Base-by-base conservation (phyloP, 2,888 invertebrate species). In the Apodemia mormo region DNA sequence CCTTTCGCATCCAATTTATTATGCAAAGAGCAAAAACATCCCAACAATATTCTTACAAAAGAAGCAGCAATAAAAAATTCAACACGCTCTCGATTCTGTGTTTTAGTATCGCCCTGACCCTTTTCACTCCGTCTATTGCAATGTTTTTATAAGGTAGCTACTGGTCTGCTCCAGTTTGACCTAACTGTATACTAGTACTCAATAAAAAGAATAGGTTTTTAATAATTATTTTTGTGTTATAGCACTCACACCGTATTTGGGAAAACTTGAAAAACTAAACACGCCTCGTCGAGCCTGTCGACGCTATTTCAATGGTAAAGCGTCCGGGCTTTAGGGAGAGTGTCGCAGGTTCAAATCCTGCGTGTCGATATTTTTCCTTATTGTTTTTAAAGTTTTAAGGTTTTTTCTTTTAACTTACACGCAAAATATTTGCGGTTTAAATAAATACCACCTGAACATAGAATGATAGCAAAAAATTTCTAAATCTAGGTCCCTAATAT, bases 51-150 rank as follows among this genome's bases (percentile, higher is more conserved):
- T 77, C 79, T 82, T 82, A 83, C 83, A 83, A 87, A 82, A 84
- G 81, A 80, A 80, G 80, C 76, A 72, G 79, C 76, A 81, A 86
- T 89, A 87, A 87, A 88, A 89, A 85, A 89, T 86, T 89, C 86
- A 87, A 80, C 81, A 84, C 80, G 80, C 77, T 83, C 82, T 81
- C 83, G 81, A 85, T 85, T 84, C 81, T 77, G 82, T 85, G 88
- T 85, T 85, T 84, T 82, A 84, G 82, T 81, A 81, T 81, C 79
- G 67, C 76, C 77, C 76, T 78, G 78, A 78, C 76, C 80, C 83
- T 85, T 87, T 86, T 84, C 84, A 83, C 80, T 73, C 73, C 75
- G 71, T 75, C 65, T 72, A 68, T 73, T 71, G 71, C 68, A 71
- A 78, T 78, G 84, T 84, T 83, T 82, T 79, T 78, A 83, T 82